phyloP scores from a whole-genome alignment of 23 tunicate genomes.

The Diplosoma virens region DNA sequence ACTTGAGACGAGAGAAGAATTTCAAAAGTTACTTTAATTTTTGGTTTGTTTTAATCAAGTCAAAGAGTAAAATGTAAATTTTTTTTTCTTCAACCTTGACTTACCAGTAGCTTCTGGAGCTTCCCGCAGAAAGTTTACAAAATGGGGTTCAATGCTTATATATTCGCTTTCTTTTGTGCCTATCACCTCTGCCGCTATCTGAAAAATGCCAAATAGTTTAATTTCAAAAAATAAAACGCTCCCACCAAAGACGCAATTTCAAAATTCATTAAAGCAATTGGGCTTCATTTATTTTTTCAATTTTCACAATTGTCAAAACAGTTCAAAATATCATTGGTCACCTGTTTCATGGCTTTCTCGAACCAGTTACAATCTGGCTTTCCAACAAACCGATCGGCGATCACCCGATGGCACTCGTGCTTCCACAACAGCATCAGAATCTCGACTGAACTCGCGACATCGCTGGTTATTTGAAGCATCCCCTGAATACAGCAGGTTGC shows the following conservation, averaged over 20 bases:
- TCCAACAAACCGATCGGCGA: conserved; percentile 91
- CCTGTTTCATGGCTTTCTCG: conserved; percentile 73
- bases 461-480: conserved; percentile 64
- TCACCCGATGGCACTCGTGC: conserved; percentile 87
- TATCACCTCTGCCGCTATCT: conserved; percentile 53
- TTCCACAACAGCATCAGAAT: conserved; percentile 76
- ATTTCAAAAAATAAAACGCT: neutral
- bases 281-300: neutral
- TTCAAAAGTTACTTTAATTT: no score
- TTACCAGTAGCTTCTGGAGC: conserved; percentile 95
- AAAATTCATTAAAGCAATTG: neutral
- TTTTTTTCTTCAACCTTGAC: neutral
- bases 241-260: neutral
- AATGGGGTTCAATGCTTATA: conserved; percentile 58
- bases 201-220: neutral
- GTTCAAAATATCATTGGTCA: neutral
- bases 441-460: conserved; percentile 35
- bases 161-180: conserved; percentile 43
- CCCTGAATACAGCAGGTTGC: no score
- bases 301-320: neutral
- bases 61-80: neutral
- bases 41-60: no score
- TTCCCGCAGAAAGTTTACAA: conserved; percentile 85
- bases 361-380: conserved; percentile 87
- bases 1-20: no score